Percentiles rank a stretch among this genome's conserved stretches.
Conservation (phyloP, 2,888 invertebrate species). For the Abrostola tripartita region DNA sequence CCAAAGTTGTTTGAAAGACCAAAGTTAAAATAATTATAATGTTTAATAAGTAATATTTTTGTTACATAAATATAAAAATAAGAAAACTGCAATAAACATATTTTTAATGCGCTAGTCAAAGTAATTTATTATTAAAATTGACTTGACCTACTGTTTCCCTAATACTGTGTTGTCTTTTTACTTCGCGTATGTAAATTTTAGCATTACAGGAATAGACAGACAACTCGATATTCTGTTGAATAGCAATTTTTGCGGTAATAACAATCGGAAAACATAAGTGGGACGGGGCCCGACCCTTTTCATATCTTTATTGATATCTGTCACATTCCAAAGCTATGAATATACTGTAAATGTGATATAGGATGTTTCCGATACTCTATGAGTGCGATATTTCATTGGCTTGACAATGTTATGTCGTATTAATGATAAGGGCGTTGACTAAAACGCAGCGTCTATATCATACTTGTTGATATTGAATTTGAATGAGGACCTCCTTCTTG, state of each 20-base stretch:
- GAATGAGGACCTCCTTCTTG: no score
- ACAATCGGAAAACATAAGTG: constrained; percentile 79
- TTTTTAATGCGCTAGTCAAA: no score
- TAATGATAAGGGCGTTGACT: constrained; percentile 33
- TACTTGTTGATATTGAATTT: constrained; percentile 20
- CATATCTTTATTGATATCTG: constrained; percentile 75
- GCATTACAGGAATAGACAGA: constrained; percentile 64
- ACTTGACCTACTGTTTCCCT: constrained; percentile 32
- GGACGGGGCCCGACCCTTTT: constrained; percentile 71
- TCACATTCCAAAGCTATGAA: constrained; percentile 66
- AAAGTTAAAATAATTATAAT: no score
- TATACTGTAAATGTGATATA: constrained; percentile 61
- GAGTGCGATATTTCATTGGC: constrained; percentile 41
- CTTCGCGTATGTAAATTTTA: constrained; percentile 63
- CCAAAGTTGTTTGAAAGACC: no score
- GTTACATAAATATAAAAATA: no score
- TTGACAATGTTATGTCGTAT: constrained; percentile 41
- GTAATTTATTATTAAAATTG: no score
- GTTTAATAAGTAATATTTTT: no score
- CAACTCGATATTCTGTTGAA: constrained; percentile 75
- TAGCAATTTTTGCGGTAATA: constrained; percentile 80
- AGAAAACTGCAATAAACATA: no score
- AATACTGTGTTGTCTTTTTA: constrained; percentile 27
- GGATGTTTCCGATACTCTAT: constrained; percentile 50
- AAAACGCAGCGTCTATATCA: constrained; percentile 18